phyloP scores from a whole-genome alignment of 2,888 invertebrate species.

The Pherbina coryleti region DNA sequence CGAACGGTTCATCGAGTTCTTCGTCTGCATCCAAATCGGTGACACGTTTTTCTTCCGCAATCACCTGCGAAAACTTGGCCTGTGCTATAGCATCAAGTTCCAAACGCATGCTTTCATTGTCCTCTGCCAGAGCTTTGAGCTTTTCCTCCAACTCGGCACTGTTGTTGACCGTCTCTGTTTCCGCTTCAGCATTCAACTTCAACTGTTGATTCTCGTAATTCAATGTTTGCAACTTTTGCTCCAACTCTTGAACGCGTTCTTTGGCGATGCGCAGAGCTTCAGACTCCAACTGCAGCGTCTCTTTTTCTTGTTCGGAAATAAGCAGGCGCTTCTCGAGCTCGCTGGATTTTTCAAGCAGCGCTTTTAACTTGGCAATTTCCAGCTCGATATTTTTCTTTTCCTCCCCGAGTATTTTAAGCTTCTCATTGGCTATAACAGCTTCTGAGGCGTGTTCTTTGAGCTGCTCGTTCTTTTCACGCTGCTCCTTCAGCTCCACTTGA shows the following conservation, averaged over 20 bases:
- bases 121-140: conserved; percentile 53
- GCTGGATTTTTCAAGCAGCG: conserved; percentile 30
- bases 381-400: conserved; percentile 47
- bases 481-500: conserved; percentile 46
- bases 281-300: conserved; percentile 59
- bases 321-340: conserved; percentile 58
- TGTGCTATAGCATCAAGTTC: conserved; percentile 56
- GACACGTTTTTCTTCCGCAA: conserved; percentile 62
- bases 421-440: conserved; percentile 47
- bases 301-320: conserved; percentile 61
- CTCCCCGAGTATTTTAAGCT: conserved; percentile 48
- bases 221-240: conserved; percentile 58
- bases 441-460: conserved; percentile 49
- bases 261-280: conserved; percentile 46
- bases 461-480: conserved; percentile 44
- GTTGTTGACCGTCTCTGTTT: conserved; percentile 57
- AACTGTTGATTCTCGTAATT: conserved; percentile 61
- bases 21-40: conserved; percentile 65
- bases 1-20: conserved; percentile 44
- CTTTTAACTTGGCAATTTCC: conserved; percentile 43
- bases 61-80: conserved; percentile 58
- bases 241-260: conserved; percentile 47
- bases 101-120: conserved; percentile 57
- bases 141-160: conserved; percentile 59
- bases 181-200: conserved; percentile 60